Conservation (phyloP, 2,797 vertebrate genomes). For the Pogonophryne albipinna region DNA sequence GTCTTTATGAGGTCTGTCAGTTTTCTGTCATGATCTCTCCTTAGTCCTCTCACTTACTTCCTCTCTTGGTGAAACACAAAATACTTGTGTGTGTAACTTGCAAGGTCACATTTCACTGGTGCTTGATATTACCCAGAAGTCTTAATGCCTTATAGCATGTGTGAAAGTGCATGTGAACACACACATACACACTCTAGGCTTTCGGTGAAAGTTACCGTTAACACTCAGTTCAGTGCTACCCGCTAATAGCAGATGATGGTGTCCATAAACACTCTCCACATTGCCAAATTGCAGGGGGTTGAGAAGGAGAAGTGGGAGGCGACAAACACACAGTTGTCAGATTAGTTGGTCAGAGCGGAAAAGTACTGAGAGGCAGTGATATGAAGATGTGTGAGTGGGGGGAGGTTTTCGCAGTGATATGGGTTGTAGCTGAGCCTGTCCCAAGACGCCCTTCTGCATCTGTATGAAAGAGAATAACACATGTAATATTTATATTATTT, state of each 20-base stretch:
- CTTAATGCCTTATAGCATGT: neutral
- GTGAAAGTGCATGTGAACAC: neutral
- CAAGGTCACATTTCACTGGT: slow-evolving; percentile 26
- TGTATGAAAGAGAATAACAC: slow-evolving; percentile 34
- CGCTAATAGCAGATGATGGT: neutral
- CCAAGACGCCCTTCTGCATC: slow-evolving; percentile 37
- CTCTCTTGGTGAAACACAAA: slow-evolving; percentile 23
- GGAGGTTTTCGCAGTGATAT: slow-evolving; percentile 24
- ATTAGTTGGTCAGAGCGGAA: slow-evolving; percentile 47
- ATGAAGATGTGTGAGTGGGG: slow-evolving; percentile 1
- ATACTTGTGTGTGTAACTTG: neutral
- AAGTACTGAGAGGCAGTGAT: slow-evolving; percentile 68
- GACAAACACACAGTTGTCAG: slow-evolving; percentile 19
- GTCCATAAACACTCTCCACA: neutral
- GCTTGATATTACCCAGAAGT: neutral
- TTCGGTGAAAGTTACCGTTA: slow-evolving; percentile 1
- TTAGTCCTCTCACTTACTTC: neutral
- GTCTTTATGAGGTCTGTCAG: too few species aligned
- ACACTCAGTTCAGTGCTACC: neutral
- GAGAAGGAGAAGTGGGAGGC: slow-evolving; percentile 13
- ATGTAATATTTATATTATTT: slow-evolving; percentile 5
- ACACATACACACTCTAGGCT: neutral
- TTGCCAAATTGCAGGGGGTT: neutral
- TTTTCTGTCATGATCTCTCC: slow-evolving; percentile 5
- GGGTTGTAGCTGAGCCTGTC: neutral